Evolutionary conservation across 2,113 vertebrate genomes (phyloP), one percentile per base, ranked within the genome.

Genomic region (Rhynchomys soricoides): DNA sequence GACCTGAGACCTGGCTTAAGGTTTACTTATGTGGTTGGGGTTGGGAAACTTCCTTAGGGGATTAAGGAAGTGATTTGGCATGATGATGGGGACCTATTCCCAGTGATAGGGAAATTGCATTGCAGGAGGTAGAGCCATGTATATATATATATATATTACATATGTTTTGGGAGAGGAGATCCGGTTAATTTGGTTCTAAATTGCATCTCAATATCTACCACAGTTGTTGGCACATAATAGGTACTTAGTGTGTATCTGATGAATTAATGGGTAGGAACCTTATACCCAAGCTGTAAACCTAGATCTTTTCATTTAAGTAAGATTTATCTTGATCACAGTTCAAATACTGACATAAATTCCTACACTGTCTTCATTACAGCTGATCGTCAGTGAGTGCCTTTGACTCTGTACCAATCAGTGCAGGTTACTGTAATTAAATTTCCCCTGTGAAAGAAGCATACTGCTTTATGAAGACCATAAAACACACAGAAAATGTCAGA

Each of bases 401-500:
- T 89, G 90, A 87, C 43, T 34, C 68, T 1, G 5, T 74, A 86
- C 82, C 57, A 94, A 50, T 91, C 26, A 88, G 74, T 96, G 64
- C 85, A 86, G 85, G 82, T 85, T 85, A 45, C 90, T 81, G 78
- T 88, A 89, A 73, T 95, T 45, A 95, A 45, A 43, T 37, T 91
- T n/a, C 24, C 68, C 74, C 29, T 85, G 40, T 92, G 87, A 96
- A 94, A 90, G 24, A 29, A 78, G 52, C 26, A 64, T 31, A 21
- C 26, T 43, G n/a, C 75, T 88, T 97, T 88, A 79, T 83, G 85
- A 78, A 91, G 62, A 81, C 59, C 77, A 89, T 94, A 96, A 91
- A 97, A 93, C 43, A 66, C 86, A n/a, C 26, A 92, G 62, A 91
- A 93, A 52, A 96, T 91, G 86, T 91, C 87, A 89, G 77, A 96